Evolutionary conservation across 2,113 vertebrate species (phyloP).

Genomic region (Equus przewalskii): DNA sequence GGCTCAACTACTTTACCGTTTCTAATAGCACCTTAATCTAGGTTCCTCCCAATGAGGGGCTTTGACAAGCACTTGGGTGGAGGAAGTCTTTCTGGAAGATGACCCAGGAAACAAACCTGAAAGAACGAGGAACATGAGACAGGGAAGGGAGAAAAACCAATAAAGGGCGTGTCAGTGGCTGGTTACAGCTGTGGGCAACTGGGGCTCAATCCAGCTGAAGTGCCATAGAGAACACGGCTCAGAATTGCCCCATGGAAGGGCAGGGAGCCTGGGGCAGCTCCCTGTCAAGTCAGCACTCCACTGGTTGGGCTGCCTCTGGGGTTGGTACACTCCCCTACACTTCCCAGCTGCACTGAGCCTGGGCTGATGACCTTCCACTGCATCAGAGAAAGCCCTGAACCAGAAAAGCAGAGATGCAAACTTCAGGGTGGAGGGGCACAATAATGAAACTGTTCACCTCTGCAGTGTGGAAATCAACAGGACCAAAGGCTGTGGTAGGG

Average conservation of each 20-base stretch:
- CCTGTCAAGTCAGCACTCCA: fast-evolving
- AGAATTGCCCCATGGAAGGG: background rate
- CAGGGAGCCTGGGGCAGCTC: background rate
- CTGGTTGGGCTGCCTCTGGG: background rate
- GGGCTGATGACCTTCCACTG: background rate
- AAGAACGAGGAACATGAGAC: background rate
- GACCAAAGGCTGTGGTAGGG: background rate
- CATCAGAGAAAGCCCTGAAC: background rate
- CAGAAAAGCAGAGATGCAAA: background rate
- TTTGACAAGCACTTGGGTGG: background rate
- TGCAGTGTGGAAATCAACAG: background rate
- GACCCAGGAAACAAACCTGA: background rate
- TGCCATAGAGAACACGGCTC: background rate
- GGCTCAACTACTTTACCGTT: background rate
- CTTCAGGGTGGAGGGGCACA: too few relatives aligned
- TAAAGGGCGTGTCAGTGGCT: background rate
- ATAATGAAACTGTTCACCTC: background rate
- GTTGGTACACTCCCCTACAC: background rate
- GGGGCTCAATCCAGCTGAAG: background rate
- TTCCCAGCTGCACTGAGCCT: background rate
- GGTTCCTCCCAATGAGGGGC: background rate
- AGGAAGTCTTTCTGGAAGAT: background rate
- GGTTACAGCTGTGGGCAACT: background rate
- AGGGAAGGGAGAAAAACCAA: background rate
- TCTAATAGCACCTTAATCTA: background rate